Conservation (phyloP, 2,888 invertebrate genomes). For the Lasioglossum lativentre region DNA sequence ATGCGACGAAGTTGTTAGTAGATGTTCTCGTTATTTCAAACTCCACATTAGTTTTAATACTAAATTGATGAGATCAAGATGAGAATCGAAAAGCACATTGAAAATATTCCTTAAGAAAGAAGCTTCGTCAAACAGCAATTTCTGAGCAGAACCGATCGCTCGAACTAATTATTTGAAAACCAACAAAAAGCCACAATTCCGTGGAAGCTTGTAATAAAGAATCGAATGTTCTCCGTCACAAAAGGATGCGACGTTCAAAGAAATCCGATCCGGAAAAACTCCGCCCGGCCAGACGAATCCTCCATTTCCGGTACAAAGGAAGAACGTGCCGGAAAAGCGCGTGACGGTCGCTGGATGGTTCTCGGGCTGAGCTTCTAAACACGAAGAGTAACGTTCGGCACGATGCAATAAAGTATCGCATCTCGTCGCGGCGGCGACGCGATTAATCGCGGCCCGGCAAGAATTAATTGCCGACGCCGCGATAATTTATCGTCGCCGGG, state of each 20-base stretch:
- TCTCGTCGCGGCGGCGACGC: conserved; percentile 65
- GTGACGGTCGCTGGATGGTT: conserved; percentile 15
- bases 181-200: neutral
- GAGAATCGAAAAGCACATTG: too few species aligned
- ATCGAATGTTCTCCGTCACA: neutral
- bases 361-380: conserved; percentile 19
- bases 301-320: neutral
- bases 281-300: neutral
- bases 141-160: neutral
- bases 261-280: neutral
- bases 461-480: conserved; percentile 66
- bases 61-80: too few species aligned
- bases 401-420: conserved; percentile 63
- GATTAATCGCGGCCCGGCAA: conserved; percentile 67
- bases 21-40: too few species aligned
- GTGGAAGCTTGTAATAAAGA: neutral
- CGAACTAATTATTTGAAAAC: neutral
- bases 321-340: conserved; percentile 26
- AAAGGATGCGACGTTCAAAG: neutral
- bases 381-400: conserved; percentile 51
- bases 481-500: conserved; percentile 66
- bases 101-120: too few species aligned
- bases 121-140: neutral
- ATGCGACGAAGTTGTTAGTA: too few species aligned
- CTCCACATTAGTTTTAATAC: too few species aligned